These are phyloP conservation scores for Coturnix japonica DNA, from an alignment of 2,113 vertebrate genomes.

Conservation along the genomic window DNA sequence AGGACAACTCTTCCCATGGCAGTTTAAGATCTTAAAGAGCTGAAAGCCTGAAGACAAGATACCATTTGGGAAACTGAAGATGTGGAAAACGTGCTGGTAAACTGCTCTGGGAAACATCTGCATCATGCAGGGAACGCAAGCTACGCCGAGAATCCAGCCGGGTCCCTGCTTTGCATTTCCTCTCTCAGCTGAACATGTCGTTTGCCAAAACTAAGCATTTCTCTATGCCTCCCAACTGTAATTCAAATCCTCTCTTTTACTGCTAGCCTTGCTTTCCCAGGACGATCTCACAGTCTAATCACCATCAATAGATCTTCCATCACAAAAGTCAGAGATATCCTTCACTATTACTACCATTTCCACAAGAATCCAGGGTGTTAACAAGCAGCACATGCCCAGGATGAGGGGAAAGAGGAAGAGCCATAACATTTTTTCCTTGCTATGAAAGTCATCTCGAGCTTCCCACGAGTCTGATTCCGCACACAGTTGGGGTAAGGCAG, in stretches of 20 bases:
- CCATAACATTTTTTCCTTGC: background rate
- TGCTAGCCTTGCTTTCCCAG: background rate
- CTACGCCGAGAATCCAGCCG: background rate
- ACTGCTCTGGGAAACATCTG: background rate
- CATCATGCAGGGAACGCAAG: background rate
- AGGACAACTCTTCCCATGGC: background rate
- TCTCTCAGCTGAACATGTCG: background rate
- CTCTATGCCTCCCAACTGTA: background rate
- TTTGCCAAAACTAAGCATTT: background rate
- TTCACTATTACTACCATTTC: background rate
- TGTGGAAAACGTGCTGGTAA: background rate
- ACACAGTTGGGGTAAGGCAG: conserved; percentile 17
- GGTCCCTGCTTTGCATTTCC: background rate
- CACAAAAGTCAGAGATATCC: background rate
- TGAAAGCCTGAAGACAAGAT: background rate
- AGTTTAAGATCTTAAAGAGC: background rate
- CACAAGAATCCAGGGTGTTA: background rate
- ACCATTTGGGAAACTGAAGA: background rate
- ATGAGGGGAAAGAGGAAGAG: background rate
- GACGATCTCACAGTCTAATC: background rate
- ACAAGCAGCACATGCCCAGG: background rate
- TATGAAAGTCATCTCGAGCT: conserved; percentile 24
- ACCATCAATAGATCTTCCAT: background rate
- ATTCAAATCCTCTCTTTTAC: background rate
- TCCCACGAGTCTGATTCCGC: conserved; percentile 29